These are phyloP conservation scores for Spatulosminthurus flaviceps DNA, from an alignment of 2,888 invertebrate genomes.

Conservation along the genomic window DNA sequence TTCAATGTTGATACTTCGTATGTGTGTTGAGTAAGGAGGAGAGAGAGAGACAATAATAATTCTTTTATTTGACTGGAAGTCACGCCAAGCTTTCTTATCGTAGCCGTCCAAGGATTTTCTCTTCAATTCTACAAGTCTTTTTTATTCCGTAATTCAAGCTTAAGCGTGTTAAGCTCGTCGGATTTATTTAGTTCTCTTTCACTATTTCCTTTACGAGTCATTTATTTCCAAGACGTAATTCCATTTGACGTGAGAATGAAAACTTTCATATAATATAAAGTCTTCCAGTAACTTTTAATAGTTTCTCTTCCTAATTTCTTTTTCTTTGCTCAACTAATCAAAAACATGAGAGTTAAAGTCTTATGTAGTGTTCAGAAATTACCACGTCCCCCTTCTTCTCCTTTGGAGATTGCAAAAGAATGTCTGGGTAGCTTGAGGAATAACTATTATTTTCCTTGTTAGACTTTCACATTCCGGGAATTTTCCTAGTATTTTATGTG, in stretches of 20 bases:
- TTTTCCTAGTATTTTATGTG: too few species aligned
- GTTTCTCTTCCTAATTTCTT: slow-evolving; percentile 7
- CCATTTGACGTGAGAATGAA: slow-evolving; percentile 13
- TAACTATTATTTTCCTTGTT: too few species aligned
- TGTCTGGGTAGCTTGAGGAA: too few species aligned
- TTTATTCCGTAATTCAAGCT: slow-evolving; percentile 10
- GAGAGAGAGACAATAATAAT: background rate
- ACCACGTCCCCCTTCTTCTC: background rate
- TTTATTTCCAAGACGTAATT: slow-evolving; percentile 13
- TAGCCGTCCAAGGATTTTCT: background rate
- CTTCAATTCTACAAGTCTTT: slow-evolving; percentile 13
- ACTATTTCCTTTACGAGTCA: slow-evolving; percentile 14
- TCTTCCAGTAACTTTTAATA: slow-evolving; percentile 7
- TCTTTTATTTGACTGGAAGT: slow-evolving; percentile 3
- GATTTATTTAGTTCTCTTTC: slow-evolving; percentile 14
- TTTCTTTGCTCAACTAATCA: slow-evolving; percentile 8
- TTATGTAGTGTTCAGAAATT: background rate
- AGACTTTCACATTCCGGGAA: too few species aligned
- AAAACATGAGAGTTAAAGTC: background rate
- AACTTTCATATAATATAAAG: slow-evolving; percentile 1
- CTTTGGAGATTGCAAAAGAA: too few species aligned
- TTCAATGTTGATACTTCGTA: too few species aligned
- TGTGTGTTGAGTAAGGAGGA: too few species aligned
- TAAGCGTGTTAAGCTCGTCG: background rate
- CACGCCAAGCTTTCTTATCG: slow-evolving; percentile 18